Evolutionary conservation across 1,140 invertebrate genomes (phyloP), one percentile per base, ranked within the genome.

Genomic region (Spodoptera litura): DNA sequence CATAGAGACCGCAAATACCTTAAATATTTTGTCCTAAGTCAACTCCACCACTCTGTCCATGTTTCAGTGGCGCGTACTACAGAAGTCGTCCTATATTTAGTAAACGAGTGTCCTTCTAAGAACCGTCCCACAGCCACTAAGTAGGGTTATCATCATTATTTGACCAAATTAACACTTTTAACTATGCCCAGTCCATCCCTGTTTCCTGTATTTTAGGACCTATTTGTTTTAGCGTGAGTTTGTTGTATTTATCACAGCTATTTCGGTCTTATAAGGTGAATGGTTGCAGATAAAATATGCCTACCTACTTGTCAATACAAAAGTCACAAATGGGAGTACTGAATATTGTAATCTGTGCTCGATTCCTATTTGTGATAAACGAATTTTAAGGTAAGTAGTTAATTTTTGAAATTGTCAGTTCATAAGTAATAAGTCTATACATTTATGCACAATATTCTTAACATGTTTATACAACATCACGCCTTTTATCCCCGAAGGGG

Each of bases 121-220:
- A 93, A 93, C 78, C 88, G 90, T 92, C 90, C 88, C 88, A 83
- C 59, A 61, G 78, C 81, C 85, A 86, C 92, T 93, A 92, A 93
- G 88, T 93, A 88, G 87, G 79, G 78, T 85, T 88, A 91, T 93
- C 87, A 92, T 93, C 86, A 93, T 88, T 92, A 87, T 93, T 93
- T 91, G 89, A 85, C 85, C 91, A 91, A 92, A 92, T 92, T 93
- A 92, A 92, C 92, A 92, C 91, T 87, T 93, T 89, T 87, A 87
- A 84, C 82, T 81, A 79, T 11, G 55, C 78, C 81, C 78, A 70
- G 59, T 51, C 73, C 64, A 62, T 31, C 72, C 52, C 20, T 44
- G 62, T 78, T 81, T 81, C 80, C 80, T 81, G 80, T 81, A 38
- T 66, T 80, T 49, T 70, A 70, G 49, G 49, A 31, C 20, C n/a